Conservation (phyloP, 2,797 vertebrate species). For the Neosilurus mollespiculum region DNA sequence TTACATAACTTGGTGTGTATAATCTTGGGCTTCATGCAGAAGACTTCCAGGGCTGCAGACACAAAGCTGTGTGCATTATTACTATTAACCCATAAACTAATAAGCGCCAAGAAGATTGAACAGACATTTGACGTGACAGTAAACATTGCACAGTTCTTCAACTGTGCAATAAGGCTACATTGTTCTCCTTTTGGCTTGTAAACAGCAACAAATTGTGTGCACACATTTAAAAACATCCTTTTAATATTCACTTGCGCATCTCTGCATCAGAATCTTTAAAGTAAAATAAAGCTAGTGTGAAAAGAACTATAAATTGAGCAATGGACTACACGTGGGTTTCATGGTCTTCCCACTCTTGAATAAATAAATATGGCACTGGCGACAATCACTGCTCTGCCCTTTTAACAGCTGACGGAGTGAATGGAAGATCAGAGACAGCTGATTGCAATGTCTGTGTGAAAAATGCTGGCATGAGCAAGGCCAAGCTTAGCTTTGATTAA, state of each 20-base stretch:
- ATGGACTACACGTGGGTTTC: background rate
- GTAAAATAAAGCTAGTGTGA: conserved; percentile 14
- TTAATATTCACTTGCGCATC: background rate
- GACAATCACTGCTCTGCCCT: conserved; percentile 28
- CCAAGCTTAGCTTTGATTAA: conserved; percentile 61
- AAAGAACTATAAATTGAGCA: background rate
- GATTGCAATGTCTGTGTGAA: conserved; percentile 53
- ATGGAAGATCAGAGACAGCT: conserved; percentile 36
- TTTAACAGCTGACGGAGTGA: conserved; percentile 45
- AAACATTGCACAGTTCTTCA: background rate
- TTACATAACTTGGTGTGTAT: background rate
- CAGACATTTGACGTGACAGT: background rate
- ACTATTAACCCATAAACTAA: background rate
- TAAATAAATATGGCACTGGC: conserved; percentile 33
- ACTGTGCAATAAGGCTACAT: background rate
- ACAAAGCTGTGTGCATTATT: background rate
- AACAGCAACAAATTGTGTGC: no score
- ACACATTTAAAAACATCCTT: background rate
- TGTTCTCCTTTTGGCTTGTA: background rate
- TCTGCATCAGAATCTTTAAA: background rate
- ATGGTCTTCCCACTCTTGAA: conserved; percentile 5
- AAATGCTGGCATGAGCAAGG: conserved; percentile 52
- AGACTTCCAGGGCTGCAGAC: background rate
- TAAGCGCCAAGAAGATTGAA: background rate
- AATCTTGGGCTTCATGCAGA: conserved; percentile 3